A percentile compares a stretch with the other conserved stretches of the same genome.
phyloP scores from a whole-genome alignment of 2,797 vertebrate genomes.

The Avahi laniger region DNA sequence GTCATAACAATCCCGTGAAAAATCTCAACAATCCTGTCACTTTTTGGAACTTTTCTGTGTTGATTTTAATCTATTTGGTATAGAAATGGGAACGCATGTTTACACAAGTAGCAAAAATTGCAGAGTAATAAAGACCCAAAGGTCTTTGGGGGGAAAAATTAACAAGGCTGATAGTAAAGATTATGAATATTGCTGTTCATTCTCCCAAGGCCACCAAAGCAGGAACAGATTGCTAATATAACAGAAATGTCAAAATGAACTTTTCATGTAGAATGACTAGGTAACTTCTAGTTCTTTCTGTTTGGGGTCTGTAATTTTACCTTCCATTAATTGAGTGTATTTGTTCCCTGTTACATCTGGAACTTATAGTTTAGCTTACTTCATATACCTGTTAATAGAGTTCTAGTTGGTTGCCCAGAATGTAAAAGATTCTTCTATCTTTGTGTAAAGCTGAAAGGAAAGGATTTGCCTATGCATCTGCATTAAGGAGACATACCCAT shows the following conservation, averaged over 20 bases:
- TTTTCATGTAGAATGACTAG: not conserved
- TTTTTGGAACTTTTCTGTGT: not conserved
- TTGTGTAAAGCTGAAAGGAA: constrained; percentile 69
- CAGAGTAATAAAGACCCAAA: not conserved
- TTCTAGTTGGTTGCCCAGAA: constrained; percentile 4
- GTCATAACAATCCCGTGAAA: not conserved
- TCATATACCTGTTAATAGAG: not conserved
- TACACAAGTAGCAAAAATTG: constrained; percentile 13
- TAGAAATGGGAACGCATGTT: not conserved
- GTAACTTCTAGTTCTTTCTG: not conserved
- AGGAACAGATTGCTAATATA: not conserved
- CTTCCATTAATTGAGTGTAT: not conserved
- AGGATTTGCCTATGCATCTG: constrained; percentile 59
- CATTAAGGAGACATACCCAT: constrained; percentile 71
- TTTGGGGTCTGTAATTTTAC: not conserved
- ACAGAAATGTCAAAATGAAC: constrained; percentile 29
- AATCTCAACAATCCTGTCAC: not conserved
- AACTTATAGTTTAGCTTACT: constrained; percentile 14
- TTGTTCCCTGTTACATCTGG: not conserved
- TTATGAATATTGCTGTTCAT: not conserved
- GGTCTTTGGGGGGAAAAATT: not conserved
- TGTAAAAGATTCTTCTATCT: not conserved
- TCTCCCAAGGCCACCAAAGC: not conserved
- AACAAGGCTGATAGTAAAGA: not conserved
- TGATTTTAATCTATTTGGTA: not conserved